phyloP scores from a whole-genome alignment of 2,113 vertebrate species.

The Notothenia coriiceps region DNA sequence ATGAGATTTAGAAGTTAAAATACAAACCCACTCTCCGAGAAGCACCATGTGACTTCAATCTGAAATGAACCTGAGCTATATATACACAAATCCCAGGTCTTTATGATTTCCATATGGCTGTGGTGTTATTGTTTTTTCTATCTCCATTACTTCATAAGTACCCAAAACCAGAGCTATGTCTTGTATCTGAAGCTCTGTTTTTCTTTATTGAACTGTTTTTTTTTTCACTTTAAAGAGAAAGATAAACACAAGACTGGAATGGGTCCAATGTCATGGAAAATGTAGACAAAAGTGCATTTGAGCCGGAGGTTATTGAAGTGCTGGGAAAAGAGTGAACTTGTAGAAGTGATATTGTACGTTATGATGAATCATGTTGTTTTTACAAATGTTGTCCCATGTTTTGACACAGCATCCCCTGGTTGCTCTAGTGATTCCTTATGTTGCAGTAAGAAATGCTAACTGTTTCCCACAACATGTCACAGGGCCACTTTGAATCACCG shows the following conservation, averaged over 20 bases:
- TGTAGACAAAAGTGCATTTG: conserved; percentile 41
- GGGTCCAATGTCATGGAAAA: conserved; percentile 44
- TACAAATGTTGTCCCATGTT: conserved; percentile 42
- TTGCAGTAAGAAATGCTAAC: conserved; percentile 18
- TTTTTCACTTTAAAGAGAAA: conserved; percentile 51
- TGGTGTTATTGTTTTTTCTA: conserved; percentile 78
- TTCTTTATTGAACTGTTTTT: conserved; percentile 49
- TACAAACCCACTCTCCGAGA: conserved; percentile 64
- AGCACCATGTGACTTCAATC: conserved; percentile 79
- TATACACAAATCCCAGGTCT: conserved; percentile 68
- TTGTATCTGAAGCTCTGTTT: conserved; percentile 49
- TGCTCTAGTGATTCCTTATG: conserved; percentile 36
- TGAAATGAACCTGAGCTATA: conserved; percentile 77
- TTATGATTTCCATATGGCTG: conserved; percentile 86
- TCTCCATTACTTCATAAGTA: conserved; percentile 75
- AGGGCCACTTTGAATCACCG: conserved; percentile 37
- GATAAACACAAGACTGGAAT: conserved; percentile 54
- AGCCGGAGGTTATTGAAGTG: conserved; percentile 37
- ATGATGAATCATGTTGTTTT: conserved; percentile 33
- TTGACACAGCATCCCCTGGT: conserved; percentile 20
- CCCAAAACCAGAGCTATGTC: conserved; percentile 47
- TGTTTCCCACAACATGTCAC: conserved; percentile 56
- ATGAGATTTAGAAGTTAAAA: conserved; percentile 73
- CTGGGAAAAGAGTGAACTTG: conserved; percentile 12
- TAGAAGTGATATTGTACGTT: conserved; percentile 26